Evolutionary conservation across 2,113 vertebrate genomes (phyloP).

Genomic region (Rafetus swinhoei): DNA sequence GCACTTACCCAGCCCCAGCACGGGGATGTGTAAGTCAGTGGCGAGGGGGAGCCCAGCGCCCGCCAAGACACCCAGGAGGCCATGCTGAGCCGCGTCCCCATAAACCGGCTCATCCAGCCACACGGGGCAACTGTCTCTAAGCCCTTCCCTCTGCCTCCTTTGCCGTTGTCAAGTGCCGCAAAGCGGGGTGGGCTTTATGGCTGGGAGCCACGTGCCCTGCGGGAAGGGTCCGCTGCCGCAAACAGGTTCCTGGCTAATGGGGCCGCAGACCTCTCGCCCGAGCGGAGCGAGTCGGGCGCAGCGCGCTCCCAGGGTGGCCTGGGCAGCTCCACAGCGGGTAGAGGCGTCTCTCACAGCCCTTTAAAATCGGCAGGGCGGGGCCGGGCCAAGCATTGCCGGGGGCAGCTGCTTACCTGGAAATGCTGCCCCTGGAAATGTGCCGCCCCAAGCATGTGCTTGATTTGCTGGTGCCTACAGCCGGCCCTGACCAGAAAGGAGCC

Average conservation of each 20-base stretch:
- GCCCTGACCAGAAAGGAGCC: neutral
- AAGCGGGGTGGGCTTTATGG: neutral
- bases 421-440: no score
- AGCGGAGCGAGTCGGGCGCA: accelerated
- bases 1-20: slow-evolving; percentile 65
- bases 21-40: slow-evolving; percentile 27
- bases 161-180: neutral
- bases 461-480: no score
- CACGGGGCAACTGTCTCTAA: neutral
- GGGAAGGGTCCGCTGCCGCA: no score
- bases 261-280: accelerated
- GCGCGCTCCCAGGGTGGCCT: neutral
- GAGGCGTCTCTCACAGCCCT: no score
- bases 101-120: neutral
- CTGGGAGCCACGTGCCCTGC: no score
- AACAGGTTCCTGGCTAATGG: neutral
- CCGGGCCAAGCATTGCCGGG: no score
- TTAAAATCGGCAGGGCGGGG: no score
- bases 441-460: no score
- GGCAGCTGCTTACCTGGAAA: no score
- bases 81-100: accelerated
- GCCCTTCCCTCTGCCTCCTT: neutral
- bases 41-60: neutral
- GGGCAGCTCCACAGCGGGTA: neutral
- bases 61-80: neutral